phyloP scores from a whole-genome alignment of 2,797 vertebrate species.

The Leptoclinus maculatus region DNA sequence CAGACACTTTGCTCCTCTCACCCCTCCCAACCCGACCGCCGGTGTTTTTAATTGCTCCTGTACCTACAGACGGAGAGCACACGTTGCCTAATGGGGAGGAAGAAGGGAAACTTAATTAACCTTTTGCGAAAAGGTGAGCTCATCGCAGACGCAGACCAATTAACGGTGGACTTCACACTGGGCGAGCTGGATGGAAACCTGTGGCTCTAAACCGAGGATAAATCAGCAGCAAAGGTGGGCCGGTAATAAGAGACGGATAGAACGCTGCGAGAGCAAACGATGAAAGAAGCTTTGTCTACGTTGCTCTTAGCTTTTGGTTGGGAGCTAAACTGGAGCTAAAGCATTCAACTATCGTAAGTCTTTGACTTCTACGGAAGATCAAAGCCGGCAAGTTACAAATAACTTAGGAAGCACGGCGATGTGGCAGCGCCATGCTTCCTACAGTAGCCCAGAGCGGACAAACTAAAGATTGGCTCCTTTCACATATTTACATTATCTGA shows the following conservation, averaged over 20 bases:
- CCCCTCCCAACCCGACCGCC: constrained; percentile 2
- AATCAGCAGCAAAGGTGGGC: constrained; percentile 37
- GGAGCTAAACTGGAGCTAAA: neutral
- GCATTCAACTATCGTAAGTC: neutral
- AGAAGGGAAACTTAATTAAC: constrained; percentile 75
- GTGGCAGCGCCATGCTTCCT: neutral
- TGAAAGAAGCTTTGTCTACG: neutral
- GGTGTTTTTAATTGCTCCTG: constrained; percentile 31
- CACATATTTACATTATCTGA: too few species aligned
- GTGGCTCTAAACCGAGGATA: constrained; percentile 23
- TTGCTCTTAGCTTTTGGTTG: neutral
- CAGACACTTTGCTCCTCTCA: constrained; percentile 11
- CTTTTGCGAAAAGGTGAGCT: constrained; percentile 67
- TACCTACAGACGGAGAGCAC: constrained; percentile 48
- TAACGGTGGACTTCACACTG: constrained; percentile 67
- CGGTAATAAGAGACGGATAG: constrained; percentile 20
- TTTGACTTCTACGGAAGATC: neutral
- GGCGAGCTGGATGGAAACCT: constrained; percentile 36
- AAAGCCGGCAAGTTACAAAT: neutral
- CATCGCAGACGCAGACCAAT: constrained; percentile 68
- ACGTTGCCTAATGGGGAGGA: constrained; percentile 49
- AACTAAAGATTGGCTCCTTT: too few species aligned
- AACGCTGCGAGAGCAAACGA: neutral
- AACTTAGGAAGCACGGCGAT: too few species aligned
- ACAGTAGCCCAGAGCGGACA: neutral